Evolutionary conservation across 2,797 vertebrate genomes (phyloP).

Genomic region (Moxostoma hubbsi): DNA sequence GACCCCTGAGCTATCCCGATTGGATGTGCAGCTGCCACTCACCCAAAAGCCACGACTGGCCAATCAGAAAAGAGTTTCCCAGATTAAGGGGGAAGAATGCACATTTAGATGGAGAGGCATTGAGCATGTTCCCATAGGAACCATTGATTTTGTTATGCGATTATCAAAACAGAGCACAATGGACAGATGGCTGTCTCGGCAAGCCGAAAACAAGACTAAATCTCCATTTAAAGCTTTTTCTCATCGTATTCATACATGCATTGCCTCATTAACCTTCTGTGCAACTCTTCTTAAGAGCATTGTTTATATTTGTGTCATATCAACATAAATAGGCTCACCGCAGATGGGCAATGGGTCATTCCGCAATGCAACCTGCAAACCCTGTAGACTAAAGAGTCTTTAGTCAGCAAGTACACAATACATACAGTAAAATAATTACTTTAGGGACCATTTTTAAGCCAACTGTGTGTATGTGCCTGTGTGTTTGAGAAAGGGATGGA

Average conservation of each 20-base stretch:
- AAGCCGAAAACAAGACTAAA: constrained; percentile 21
- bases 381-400: constrained; percentile 35
- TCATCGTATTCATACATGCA: constrained; percentile 29
- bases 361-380: constrained; percentile 61
- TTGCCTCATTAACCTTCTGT: constrained; percentile 14
- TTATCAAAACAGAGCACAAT: constrained; percentile 1
- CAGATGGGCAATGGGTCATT: constrained; percentile 45
- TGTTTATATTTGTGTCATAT: constrained; percentile 42
- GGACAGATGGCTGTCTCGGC: constrained; percentile 8
- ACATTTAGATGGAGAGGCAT: constrained; percentile 45
- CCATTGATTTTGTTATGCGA: constrained; percentile 37
- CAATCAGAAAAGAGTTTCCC: constrained; percentile 58
- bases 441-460: constrained; percentile 68
- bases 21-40: background rate
- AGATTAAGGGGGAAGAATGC: constrained; percentile 36
- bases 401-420: constrained; percentile 16
- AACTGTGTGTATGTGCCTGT: constrained; percentile 56
- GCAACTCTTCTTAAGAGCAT: background rate
- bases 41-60: background rate
- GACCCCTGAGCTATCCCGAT: constrained; percentile 69
- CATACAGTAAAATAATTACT: constrained; percentile 34
- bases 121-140: constrained; percentile 59
- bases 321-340: constrained; percentile 51
- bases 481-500: constrained; percentile 67
- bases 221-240: constrained; percentile 29